These are phyloP conservation scores for Potorous gilbertii DNA, from an alignment of 2,797 vertebrate genomes.

Conservation along the genomic window DNA sequence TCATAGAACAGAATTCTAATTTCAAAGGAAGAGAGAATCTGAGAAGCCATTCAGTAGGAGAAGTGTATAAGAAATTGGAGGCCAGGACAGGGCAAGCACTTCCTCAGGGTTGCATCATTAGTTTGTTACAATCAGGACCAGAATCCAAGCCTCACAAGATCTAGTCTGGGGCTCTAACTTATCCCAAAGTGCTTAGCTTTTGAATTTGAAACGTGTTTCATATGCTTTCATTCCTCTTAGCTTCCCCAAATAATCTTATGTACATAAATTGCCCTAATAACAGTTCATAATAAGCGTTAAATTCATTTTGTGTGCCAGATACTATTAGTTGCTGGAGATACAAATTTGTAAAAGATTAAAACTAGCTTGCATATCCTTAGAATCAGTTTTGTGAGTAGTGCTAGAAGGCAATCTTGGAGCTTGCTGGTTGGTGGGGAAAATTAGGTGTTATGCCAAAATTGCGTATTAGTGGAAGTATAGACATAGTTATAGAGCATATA, in stretches of 20 bases:
- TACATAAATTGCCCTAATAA: background rate
- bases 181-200: background rate
- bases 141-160: background rate
- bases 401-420: background rate
- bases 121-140: background rate
- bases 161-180: background rate
- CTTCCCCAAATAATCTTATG: background rate
- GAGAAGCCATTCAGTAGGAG: background rate
- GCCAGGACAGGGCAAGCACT: background rate
- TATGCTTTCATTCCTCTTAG: background rate
- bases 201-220: background rate
- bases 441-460: background rate
- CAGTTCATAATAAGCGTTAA: background rate
- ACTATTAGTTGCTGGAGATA: background rate
- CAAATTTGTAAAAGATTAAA: background rate
- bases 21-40: conserved; percentile 24
- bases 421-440: background rate
- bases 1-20: conserved; percentile 15
- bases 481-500: background rate
- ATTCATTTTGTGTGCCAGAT: background rate
- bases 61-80: conserved; percentile 18
- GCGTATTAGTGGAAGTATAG: background rate
- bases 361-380: background rate
- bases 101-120: conserved; percentile 3
- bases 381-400: background rate